Percentiles rank a stretch among this genome's conserved stretches.
Conservation (phyloP, 2,888 invertebrate genomes). For the Noctua pronuba region DNA sequence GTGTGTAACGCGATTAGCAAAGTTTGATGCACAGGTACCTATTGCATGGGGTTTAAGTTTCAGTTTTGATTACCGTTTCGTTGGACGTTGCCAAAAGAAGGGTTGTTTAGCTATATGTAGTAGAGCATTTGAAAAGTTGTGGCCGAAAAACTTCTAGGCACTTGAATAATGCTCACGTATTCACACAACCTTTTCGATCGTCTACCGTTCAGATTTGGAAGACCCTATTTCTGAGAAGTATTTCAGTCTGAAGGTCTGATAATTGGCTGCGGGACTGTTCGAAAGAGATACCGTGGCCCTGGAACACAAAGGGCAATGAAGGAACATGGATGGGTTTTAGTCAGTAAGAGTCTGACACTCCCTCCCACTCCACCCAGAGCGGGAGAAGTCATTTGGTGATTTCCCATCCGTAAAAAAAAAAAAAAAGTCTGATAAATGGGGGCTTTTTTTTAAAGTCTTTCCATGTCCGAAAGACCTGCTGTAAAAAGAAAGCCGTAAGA, state of each 20-base stretch:
- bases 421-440: not conserved
- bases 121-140: not conserved
- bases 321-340: too few species aligned
- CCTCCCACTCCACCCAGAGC: too few species aligned
- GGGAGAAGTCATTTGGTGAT: too few species aligned
- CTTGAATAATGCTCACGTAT: not conserved
- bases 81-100: not conserved
- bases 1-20: slow-evolving; percentile 53
- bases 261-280: too few species aligned
- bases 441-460: not conserved
- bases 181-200: not conserved
- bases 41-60: slow-evolving; percentile 21
- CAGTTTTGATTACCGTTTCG: not conserved
- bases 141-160: not conserved
- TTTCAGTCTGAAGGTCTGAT: not conserved
- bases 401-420: too few species aligned
- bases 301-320: too few species aligned
- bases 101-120: not conserved
- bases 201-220: not conserved
- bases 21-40: slow-evolving; percentile 57
- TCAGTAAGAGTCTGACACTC: too few species aligned
- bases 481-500: not conserved
- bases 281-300: too few species aligned
- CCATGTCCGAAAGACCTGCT: not conserved
- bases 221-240: not conserved